phyloP scores from a whole-genome alignment of 2,797 vertebrate species.

The Platyrinchus mystaceus region DNA sequence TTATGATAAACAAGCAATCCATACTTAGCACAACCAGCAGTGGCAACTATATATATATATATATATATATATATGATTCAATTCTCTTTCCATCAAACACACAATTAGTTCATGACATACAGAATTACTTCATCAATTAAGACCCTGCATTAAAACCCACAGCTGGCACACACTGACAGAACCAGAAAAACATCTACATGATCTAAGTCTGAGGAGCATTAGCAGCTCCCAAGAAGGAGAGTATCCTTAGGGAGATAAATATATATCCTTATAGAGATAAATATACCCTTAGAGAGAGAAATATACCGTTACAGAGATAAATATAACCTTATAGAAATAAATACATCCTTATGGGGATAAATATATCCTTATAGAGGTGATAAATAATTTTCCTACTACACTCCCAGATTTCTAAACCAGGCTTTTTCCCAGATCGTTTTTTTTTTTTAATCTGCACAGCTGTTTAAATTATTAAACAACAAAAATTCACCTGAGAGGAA shows the following conservation, averaged over 20 bases:
- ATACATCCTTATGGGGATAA: not conserved
- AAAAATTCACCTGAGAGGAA: not conserved
- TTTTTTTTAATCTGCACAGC: no score
- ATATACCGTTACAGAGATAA: not conserved
- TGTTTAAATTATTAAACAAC: not conserved
- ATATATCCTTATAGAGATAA: fast-evolving
- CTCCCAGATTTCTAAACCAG: not conserved
- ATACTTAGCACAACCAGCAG: not conserved
- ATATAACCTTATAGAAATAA: not conserved
- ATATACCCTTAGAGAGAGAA: not conserved
- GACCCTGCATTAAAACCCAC: not conserved
- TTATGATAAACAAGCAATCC: not conserved
- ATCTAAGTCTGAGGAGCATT: not conserved
- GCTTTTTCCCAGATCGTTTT: no score
- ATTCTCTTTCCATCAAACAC: not conserved
- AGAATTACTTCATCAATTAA: not conserved
- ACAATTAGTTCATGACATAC: not conserved
- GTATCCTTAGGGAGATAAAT: not conserved
- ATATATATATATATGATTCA: not conserved
- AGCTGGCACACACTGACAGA: not conserved
- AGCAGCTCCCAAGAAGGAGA: not conserved
- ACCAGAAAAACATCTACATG: not conserved
- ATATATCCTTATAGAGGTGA: fast-evolving
- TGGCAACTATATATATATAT: no score
- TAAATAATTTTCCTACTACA: not conserved